A percentile compares a stretch with the other conserved stretches of the same genome.
Conservation (phyloP, 2,888 invertebrate species). For the Drosophila borealis region DNA sequence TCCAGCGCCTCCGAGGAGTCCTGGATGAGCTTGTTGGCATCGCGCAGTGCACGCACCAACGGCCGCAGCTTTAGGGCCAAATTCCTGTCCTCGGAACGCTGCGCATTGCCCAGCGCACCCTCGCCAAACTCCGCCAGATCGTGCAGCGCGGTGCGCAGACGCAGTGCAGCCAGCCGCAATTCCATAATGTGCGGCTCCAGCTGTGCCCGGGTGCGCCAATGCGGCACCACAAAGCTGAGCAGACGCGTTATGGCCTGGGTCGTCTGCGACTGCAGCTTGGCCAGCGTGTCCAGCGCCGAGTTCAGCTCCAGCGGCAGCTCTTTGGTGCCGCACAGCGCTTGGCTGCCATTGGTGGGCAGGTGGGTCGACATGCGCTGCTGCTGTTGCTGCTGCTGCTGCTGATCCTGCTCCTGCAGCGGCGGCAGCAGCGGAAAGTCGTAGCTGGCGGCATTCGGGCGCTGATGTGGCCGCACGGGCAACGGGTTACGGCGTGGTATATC, state of each 20-base stretch:
- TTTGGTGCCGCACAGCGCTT: slow-evolving; percentile 82
- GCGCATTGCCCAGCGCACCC: slow-evolving; percentile 94
- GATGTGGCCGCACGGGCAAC: slow-evolving; percentile 78
- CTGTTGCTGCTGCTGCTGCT: slow-evolving; percentile 16
- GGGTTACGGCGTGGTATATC: slow-evolving; percentile 88
- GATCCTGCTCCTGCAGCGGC: slow-evolving; percentile 75
- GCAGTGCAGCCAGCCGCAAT: slow-evolving; percentile 91
- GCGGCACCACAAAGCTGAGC: slow-evolving; percentile 91
- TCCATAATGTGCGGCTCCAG: slow-evolving; percentile 92
- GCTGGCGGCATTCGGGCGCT: slow-evolving; percentile 75
- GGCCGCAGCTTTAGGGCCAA: slow-evolving; percentile 91
- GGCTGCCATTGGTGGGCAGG: slow-evolving; percentile 36
- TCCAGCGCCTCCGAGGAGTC: slow-evolving; percentile 91
- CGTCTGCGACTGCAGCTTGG: slow-evolving; percentile 91
- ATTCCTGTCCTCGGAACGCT: slow-evolving; percentile 92
- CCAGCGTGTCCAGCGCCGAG: slow-evolving; percentile 91
- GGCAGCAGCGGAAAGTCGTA: slow-evolving; percentile 88
- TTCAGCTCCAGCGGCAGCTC: slow-evolving; percentile 90
- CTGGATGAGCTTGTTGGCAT: slow-evolving; percentile 92
- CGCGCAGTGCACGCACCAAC: slow-evolving; percentile 91
- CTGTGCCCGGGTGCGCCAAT: slow-evolving; percentile 93
- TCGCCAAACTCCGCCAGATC: slow-evolving; percentile 95
- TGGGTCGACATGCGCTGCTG: not conserved
- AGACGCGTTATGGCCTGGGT: slow-evolving; percentile 92
- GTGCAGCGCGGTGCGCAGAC: slow-evolving; percentile 92